Percentiles rank a stretch among this genome's conserved stretches.
These are phyloP conservation scores for Amiota mariae DNA, from an alignment of 2,888 invertebrate species.

Conservation along the genomic window DNA sequence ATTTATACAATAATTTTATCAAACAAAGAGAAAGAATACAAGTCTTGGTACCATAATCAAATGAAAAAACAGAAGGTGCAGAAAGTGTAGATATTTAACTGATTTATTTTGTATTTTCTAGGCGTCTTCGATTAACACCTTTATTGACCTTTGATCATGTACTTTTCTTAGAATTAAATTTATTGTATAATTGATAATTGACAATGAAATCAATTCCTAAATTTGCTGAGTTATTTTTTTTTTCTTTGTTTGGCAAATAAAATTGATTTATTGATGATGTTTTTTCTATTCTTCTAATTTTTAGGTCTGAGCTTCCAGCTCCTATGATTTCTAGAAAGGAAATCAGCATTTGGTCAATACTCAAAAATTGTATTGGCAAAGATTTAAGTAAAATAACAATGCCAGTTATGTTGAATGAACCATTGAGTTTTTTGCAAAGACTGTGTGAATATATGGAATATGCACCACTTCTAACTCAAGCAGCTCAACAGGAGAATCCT, in stretches of 20 bases:
- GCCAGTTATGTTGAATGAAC: slow-evolving; percentile 98
- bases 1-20: no score
- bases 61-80: no score
- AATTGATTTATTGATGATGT: slow-evolving; percentile 37
- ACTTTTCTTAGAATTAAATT: no score
- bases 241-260: not conserved
- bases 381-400: slow-evolving; percentile 95
- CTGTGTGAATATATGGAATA: slow-evolving; percentile 97
- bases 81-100: no score
- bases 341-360: slow-evolving; percentile 91
- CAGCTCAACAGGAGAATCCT: slow-evolving; percentile 85
- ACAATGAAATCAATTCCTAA: no score
- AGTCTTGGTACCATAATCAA: no score
- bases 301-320: slow-evolving; percentile 81
- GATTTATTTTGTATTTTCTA: no score
- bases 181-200: no score
- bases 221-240: not conserved
- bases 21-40: no score
- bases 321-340: slow-evolving; percentile 85
- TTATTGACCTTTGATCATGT: no score
- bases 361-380: slow-evolving; percentile 93
- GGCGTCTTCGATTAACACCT: no score
- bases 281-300: slow-evolving; percentile 45
- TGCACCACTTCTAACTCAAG: slow-evolving; percentile 79
- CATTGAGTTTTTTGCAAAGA: slow-evolving; percentile 93